Conservation (phyloP, 2,797 vertebrate species). For the Sebastes baramenuke region DNA sequence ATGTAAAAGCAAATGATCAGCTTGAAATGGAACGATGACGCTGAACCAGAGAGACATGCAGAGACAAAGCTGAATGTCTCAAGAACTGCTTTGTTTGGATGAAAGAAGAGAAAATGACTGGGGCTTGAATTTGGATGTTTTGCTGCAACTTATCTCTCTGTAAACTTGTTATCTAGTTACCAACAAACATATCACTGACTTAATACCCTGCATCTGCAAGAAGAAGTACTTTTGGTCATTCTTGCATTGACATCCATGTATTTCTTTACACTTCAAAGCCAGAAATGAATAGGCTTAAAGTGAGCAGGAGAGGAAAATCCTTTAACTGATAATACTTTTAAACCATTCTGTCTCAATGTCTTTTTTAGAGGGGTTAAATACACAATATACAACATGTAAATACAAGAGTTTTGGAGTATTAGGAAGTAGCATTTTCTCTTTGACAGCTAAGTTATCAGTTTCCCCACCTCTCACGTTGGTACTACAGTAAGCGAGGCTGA, state of each 20-base stretch:
- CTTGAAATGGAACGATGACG: conserved; percentile 49
- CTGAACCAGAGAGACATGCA: background rate
- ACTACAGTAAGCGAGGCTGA: background rate
- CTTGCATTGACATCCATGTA: background rate
- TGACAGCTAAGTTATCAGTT: too few relatives aligned
- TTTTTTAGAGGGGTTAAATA: background rate
- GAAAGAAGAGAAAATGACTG: background rate
- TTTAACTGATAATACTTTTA: background rate
- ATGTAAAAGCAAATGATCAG: conserved; percentile 29
- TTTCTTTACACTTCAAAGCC: background rate
- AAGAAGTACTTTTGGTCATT: background rate
- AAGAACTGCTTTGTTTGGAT: background rate
- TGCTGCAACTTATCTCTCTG: background rate
- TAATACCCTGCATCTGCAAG: too few relatives aligned
- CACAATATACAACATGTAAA: background rate
- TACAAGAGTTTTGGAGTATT: background rate
- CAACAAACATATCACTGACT: background rate
- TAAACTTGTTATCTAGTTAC: background rate
- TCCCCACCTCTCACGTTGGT: too few relatives aligned
- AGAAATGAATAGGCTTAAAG: background rate
- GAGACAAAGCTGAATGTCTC: background rate
- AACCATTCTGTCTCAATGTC: too few relatives aligned
- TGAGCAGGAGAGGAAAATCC: background rate
- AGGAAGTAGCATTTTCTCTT: background rate
- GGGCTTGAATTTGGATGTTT: background rate